Evolutionary conservation across 2,888 invertebrate species (phyloP).

Genomic region (Opisthograptis luteolata): DNA sequence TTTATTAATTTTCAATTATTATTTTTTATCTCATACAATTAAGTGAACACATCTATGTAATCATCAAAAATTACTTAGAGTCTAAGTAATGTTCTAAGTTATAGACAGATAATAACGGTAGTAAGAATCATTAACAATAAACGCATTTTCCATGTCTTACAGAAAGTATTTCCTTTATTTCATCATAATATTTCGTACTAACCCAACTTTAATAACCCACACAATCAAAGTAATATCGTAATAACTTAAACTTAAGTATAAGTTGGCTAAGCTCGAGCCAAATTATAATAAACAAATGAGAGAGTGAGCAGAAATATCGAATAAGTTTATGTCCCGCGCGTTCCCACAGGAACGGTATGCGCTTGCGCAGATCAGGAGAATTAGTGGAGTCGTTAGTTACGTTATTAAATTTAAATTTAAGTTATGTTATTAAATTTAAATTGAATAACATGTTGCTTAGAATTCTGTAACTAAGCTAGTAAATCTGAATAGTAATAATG

Average conservation of each 20-base stretch:
- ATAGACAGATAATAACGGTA: too few species aligned
- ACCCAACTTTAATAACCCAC: slow-evolving; percentile 39
- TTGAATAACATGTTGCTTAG: too few species aligned
- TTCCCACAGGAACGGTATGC: slow-evolving; percentile 84
- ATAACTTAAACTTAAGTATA: slow-evolving; percentile 59
- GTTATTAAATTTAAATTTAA: neutral
- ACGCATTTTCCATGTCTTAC: neutral
- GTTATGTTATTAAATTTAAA: too few species aligned
- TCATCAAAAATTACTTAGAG: too few species aligned
- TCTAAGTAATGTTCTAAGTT: too few species aligned
- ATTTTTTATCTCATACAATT: too few species aligned
- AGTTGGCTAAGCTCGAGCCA: slow-evolving; percentile 57
- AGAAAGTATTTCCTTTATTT: neutral
- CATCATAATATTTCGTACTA: slow-evolving; percentile 28
- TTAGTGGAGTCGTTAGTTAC: slow-evolving; percentile 48
- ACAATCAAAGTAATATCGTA: slow-evolving; percentile 59
- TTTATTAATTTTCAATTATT: too few species aligned
- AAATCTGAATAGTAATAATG: too few species aligned
- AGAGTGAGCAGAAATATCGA: slow-evolving; percentile 82
- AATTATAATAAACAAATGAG: slow-evolving; percentile 84
- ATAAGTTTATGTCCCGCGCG: slow-evolving; percentile 81
- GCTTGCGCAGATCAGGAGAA: slow-evolving; percentile 49
- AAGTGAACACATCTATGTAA: too few species aligned
- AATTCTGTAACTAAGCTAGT: too few species aligned
- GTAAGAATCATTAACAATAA: too few species aligned